These are phyloP conservation scores for Platyscapa corneri DNA, from an alignment of 1,140 invertebrate species.

Conservation along the genomic window DNA sequence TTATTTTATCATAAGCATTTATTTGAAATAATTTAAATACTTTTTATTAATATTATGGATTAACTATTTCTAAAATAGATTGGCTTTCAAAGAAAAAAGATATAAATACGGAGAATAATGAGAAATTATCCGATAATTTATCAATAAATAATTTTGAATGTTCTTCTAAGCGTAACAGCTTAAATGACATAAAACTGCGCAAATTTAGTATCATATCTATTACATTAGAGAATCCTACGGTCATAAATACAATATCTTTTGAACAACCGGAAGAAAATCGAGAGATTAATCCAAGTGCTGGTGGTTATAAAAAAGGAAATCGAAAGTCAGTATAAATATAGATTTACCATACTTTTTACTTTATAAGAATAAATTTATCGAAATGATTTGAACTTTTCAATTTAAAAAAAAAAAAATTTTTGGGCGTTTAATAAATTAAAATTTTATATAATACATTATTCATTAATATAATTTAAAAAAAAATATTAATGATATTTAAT, in stretches of 20 bases:
- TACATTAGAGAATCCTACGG: background rate
- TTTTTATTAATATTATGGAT: background rate
- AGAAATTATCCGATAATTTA: background rate
- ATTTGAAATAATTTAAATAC: background rate
- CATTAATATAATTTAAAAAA: too few relatives aligned
- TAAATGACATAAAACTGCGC: background rate
- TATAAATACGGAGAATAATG: background rate
- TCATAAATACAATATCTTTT: background rate
- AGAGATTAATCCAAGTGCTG: background rate
- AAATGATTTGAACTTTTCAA: too few relatives aligned
- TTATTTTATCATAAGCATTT: background rate
- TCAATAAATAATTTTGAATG: background rate
- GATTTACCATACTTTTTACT: background rate
- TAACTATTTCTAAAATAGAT: background rate
- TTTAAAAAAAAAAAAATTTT: too few relatives aligned
- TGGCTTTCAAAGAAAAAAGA: background rate
- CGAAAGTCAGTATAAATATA: background rate
- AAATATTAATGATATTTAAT: too few relatives aligned
- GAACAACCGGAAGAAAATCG: background rate
- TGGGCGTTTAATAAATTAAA: too few relatives aligned
- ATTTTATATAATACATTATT: too few relatives aligned
- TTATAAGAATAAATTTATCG: too few relatives aligned
- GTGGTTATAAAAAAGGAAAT: background rate
- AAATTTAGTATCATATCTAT: constrained; percentile 21
- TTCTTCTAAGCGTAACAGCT: background rate